These are phyloP conservation scores for Sakesphorus luctuosus DNA, from an alignment of 2,113 vertebrate genomes.

Conservation along the genomic window DNA sequence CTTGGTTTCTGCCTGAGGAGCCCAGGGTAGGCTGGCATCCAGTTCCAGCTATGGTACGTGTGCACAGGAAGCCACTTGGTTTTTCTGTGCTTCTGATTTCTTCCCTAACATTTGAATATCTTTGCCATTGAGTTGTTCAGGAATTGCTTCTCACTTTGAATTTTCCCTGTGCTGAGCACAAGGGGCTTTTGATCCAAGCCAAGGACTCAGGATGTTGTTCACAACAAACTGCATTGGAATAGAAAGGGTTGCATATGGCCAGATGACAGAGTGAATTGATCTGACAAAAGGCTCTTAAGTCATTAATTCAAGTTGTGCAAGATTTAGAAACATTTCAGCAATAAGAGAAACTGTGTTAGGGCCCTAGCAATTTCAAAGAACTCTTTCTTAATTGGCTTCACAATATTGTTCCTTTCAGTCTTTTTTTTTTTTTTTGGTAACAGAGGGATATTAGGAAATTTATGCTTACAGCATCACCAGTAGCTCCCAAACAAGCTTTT, in stretches of 20 bases:
- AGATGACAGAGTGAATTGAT: not conserved
- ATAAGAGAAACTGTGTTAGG: conserved; percentile 2
- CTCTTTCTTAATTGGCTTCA: conserved; percentile 8
- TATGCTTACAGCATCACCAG: not conserved
- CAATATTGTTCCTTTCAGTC: not conserved
- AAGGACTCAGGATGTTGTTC: not conserved
- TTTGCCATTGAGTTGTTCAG: not conserved
- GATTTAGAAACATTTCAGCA: conserved; percentile 32
- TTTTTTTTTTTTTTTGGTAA: not conserved
- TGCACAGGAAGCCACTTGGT: not conserved
- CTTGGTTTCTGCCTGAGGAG: not conserved
- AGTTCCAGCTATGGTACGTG: not conserved
- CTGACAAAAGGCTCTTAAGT: conserved; percentile 19
- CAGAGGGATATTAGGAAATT: not conserved
- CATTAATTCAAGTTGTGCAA: conserved; percentile 28
- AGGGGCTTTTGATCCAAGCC: not conserved
- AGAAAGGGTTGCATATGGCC: not conserved
- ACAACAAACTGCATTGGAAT: not conserved
- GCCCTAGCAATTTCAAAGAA: not conserved
- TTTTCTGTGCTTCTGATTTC: not conserved
- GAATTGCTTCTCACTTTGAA: not conserved
- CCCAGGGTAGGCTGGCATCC: not conserved
- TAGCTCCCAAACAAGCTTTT: conserved; percentile 1
- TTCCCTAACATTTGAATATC: not conserved
- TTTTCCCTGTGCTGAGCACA: not conserved